Evolutionary conservation across 2,888 invertebrate genomes (phyloP).

Genomic region (Ophion obscuratus): DNA sequence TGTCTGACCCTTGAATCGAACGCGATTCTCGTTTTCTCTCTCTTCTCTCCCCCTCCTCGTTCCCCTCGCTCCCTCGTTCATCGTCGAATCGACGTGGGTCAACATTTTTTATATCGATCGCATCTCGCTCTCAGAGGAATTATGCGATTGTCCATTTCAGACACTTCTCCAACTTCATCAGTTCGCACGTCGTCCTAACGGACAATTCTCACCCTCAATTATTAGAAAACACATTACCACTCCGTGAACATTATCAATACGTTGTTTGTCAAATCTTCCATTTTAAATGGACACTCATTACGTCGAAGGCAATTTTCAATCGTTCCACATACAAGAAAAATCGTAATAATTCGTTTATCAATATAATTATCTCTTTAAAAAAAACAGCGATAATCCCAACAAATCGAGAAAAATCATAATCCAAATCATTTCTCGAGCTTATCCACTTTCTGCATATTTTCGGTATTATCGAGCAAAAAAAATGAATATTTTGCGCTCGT

Average conservation of each 20-base stretch:
- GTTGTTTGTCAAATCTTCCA: background rate
- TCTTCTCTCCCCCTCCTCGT: conserved; percentile 12
- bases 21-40: conserved; percentile 23
- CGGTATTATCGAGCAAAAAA: background rate
- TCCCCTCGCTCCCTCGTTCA: conserved; percentile 33
- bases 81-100: conserved; percentile 39
- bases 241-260: background rate
- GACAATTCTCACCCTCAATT: no score
- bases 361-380: no score
- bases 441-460: background rate
- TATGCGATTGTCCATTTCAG: conserved; percentile 12
- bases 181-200: background rate
- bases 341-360: background rate
- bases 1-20: conserved; percentile 59
- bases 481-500: background rate
- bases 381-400: background rate
- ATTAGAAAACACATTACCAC: background rate
- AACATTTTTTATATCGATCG: conserved; percentile 33
- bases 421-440: background rate
- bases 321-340: background rate
- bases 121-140: conserved; percentile 22
- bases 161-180: background rate
- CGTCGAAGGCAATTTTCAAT: background rate
- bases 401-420: conserved; percentile 1
- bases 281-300: background rate